Evolutionary conservation across 2,113 vertebrate species (phyloP).

Genomic region (Thunnus thynnus): DNA sequence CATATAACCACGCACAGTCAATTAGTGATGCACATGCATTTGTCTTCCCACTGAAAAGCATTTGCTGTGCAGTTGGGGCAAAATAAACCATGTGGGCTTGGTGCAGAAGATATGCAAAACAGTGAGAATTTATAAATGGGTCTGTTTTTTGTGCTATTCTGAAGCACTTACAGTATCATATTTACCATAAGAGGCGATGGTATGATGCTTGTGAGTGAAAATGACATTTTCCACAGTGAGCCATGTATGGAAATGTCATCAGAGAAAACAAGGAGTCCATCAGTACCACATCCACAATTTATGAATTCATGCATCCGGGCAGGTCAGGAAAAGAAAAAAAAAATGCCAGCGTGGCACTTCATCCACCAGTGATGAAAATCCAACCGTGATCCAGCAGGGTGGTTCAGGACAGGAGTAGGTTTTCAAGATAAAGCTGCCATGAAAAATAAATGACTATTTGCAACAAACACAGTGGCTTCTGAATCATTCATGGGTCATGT

Average conservation of each 20-base stretch:
- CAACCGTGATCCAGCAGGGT: conserved; percentile 42
- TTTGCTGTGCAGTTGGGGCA: conserved; percentile 27
- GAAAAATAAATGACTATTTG: conserved; percentile 83
- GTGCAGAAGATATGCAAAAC: conserved; percentile 56
- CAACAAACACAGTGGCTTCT: conserved; percentile 79
- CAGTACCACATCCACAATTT: conserved; percentile 73
- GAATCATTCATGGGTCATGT: conserved; percentile 81
- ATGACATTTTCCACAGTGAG: conserved; percentile 53
- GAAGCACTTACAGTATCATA: conserved; percentile 22
- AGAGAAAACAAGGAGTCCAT: conserved; percentile 69
- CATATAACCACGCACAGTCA: conserved; percentile 53
- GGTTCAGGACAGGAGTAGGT: conserved; percentile 54
- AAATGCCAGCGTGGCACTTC: conserved; percentile 66
- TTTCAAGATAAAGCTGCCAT: conserved; percentile 76
- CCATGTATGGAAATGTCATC: conserved; percentile 64
- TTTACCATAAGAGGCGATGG: conserved; percentile 25
- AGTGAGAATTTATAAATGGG: conserved; percentile 19
- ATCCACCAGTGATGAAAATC: conserved; percentile 65
- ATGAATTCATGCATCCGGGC: conserved; percentile 63
- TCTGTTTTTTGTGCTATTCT: background rate
- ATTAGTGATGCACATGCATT: conserved; percentile 61
- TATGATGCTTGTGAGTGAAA: conserved; percentile 10
- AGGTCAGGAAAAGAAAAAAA: conserved; percentile 29
- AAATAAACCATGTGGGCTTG: conserved; percentile 50
- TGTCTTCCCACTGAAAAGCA: conserved; percentile 59